A percentile compares a stretch with the other conserved stretches of the same genome.
Evolutionary conservation across 1,140 invertebrate species (phyloP).

Genomic region (Trypoxylus dichotomus): DNA sequence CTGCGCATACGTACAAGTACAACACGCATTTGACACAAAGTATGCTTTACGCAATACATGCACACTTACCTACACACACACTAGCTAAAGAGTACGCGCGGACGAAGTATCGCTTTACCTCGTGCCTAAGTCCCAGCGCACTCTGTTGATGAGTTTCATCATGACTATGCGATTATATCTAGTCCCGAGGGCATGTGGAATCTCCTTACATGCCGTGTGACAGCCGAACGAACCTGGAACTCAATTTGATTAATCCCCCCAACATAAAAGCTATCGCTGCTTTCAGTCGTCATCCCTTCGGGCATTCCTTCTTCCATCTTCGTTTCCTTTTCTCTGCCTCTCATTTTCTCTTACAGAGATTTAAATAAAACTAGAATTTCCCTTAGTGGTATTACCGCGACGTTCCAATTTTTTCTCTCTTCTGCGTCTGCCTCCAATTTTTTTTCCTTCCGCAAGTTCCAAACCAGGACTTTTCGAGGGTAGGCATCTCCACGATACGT

Average conservation of each 20-base stretch:
- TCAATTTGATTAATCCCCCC: constrained; percentile 47
- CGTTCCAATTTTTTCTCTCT: constrained; percentile 22
- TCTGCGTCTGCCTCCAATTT: background rate
- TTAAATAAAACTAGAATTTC: constrained; percentile 28
- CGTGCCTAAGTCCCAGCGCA: constrained; percentile 40
- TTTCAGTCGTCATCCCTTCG: constrained; percentile 27
- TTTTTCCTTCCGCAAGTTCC: background rate
- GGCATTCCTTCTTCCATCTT: constrained; percentile 11
- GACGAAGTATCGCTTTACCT: constrained; percentile 4
- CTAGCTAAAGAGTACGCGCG: background rate
- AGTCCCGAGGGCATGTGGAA: constrained; percentile 39
- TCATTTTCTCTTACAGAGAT: constrained; percentile 3
- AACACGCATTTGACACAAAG: background rate
- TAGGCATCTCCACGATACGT: background rate
- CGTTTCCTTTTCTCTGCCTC: background rate
- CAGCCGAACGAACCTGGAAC: constrained; percentile 41
- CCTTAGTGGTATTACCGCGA: background rate
- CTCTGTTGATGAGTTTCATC: constrained; percentile 47
- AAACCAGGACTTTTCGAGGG: background rate
- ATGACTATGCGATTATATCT: constrained; percentile 47
- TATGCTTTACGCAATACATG: background rate
- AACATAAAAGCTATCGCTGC: constrained; percentile 43
- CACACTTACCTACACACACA: background rate
- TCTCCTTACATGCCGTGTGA: constrained; percentile 47
- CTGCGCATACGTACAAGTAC: too few relatives aligned